These are phyloP conservation scores for Lasioglossum morio DNA, from an alignment of 2,888 invertebrate species.

Conservation along the genomic window DNA sequence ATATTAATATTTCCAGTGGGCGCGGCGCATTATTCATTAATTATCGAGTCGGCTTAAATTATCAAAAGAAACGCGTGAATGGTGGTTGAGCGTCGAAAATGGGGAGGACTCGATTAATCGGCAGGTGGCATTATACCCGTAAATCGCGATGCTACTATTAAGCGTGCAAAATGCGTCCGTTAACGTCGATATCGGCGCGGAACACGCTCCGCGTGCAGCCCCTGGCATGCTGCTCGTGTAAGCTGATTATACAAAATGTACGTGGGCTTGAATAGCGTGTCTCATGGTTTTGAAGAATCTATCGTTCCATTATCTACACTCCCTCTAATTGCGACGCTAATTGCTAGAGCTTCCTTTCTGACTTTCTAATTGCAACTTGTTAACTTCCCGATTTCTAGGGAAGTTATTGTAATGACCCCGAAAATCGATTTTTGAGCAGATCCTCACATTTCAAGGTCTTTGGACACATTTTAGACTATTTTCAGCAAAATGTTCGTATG, in stretches of 20 bases:
- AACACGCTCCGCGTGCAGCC: conserved; percentile 33
- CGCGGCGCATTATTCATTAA: neutral
- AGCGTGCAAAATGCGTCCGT: conserved; percentile 46
- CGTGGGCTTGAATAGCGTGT: neutral
- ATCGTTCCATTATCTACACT: neutral
- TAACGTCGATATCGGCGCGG: conserved; percentile 64
- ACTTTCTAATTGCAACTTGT: neutral
- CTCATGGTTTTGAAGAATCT: neutral
- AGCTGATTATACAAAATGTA: conserved; percentile 57
- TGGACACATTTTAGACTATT: too few species aligned
- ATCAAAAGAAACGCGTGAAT: neutral
- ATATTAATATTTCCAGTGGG: neutral
- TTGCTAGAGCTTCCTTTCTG: neutral
- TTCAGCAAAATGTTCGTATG: too few species aligned
- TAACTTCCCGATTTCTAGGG: too few species aligned
- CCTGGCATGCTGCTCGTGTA: conserved; percentile 24
- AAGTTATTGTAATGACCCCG: too few species aligned
- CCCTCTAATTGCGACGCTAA: neutral
- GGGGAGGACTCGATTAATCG: conserved; percentile 19
- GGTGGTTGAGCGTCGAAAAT: neutral
- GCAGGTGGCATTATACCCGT: conserved; percentile 14
- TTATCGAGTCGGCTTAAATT: neutral
- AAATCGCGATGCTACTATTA: conserved; percentile 62
- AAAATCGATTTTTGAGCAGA: too few species aligned
- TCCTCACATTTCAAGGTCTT: too few species aligned